Conservation (phyloP, 2,797 vertebrate genomes). For the Erpetoichthys calabaricus region DNA sequence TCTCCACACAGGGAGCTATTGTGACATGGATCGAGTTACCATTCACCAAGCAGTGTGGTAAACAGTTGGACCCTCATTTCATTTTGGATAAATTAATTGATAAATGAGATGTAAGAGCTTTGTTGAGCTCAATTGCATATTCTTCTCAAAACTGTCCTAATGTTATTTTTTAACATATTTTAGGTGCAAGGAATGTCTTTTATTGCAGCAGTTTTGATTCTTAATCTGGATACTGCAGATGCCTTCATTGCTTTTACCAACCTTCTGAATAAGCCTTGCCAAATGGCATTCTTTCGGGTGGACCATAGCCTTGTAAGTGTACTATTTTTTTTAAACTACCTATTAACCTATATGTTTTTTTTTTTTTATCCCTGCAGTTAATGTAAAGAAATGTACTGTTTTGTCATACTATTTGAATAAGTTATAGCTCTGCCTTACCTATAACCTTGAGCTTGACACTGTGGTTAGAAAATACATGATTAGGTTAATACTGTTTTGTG, state of each 20-base stretch:
- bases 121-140: background rate
- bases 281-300: slow-evolving; percentile 88
- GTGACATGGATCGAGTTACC: no score
- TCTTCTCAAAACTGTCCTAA: background rate
- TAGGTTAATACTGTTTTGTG: no score
- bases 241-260: slow-evolving; percentile 90
- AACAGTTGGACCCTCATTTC: no score
- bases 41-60: no score
- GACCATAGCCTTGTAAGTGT: slow-evolving; percentile 86
- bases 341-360: slow-evolving; percentile 4
- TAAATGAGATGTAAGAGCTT: no score
- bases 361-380: background rate
- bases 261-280: slow-evolving; percentile 85
- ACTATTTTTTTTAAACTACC: background rate
- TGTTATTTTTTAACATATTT: slow-evolving; percentile 14
- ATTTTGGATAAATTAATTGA: no score
- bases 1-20: no score
- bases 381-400: no score
- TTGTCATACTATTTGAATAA: no score
- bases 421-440: no score
- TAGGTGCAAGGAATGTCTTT: slow-evolving; percentile 93
- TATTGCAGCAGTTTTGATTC: slow-evolving; percentile 76
- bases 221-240: slow-evolving; percentile 81
- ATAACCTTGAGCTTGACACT: no score
- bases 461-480: no score